Percentiles rank a stretch among this genome's conserved stretches.
Conservation (phyloP, 2,797 vertebrate genomes). For the Myripristis murdjan region DNA sequence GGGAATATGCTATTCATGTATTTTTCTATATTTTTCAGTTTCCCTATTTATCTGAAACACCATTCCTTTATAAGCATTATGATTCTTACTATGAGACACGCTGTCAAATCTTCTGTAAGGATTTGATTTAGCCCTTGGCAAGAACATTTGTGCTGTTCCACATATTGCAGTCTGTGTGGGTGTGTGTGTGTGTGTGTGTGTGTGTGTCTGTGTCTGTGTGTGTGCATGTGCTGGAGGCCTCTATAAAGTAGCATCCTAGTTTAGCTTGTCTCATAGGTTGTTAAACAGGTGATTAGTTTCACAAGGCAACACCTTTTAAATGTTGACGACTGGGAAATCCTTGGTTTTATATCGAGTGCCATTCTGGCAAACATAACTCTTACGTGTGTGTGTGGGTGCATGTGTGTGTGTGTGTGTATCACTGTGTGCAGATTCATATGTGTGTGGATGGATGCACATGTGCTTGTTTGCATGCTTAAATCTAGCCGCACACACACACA, state of each 20-base stretch:
- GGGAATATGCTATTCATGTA: constrained; percentile 29
- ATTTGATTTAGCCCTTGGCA: constrained; percentile 53
- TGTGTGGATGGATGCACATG: background rate
- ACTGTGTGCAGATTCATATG: too few relatives aligned
- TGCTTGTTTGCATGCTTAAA: too few relatives aligned
- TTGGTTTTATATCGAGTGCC: constrained; percentile 44
- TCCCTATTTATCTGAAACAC: constrained; percentile 10
- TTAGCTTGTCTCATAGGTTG: constrained; percentile 46
- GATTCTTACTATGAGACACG: constrained; percentile 34
- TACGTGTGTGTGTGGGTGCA: background rate
- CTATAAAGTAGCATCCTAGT: constrained; percentile 48
- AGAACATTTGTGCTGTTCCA: constrained; percentile 40
- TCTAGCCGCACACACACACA: too few relatives aligned
- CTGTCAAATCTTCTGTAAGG: constrained; percentile 57
- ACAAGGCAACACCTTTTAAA: constrained; percentile 68
- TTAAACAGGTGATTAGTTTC: constrained; percentile 71
- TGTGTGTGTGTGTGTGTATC: constrained; percentile 15
- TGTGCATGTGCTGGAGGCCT: background rate
- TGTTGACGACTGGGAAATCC: constrained; percentile 49
- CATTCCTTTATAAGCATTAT: constrained; percentile 18
- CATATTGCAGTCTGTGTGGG: constrained; percentile 3
- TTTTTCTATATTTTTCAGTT: constrained; percentile 5
- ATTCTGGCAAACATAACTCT: constrained; percentile 37
- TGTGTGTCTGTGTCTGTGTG: constrained; percentile 13
- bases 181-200: constrained; percentile 14